Base-by-base conservation (phyloP, 2,888 invertebrate species). In the Troides aeacus region DNA sequence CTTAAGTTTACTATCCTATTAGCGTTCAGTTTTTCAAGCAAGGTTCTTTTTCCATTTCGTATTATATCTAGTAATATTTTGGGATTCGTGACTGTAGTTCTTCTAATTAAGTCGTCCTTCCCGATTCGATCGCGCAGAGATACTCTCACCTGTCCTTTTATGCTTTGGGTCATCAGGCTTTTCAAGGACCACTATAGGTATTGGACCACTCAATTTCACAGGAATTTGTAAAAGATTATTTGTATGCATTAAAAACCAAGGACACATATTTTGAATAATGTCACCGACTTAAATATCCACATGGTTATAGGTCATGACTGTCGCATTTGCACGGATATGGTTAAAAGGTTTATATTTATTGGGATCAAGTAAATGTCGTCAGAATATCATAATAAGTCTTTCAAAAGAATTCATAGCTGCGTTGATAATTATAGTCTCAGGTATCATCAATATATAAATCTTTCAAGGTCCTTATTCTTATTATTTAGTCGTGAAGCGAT, bases 361-460 rank as follows among this genome's bases (percentile, higher is more conserved):
- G 23, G 15, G 23, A 23, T 42, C 57, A 64, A 23, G 39, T 4
- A 39, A 58, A 23, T 24, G 53, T n/a, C 10, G 30, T 53, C 42
- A n/a, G 53, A 53, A 53, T 53, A 53, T 53, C n/a, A 53, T 53
- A 42, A 42, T 17, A 53, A 53, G n/a, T 53, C 7, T n/a, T 7
- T n/a, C n/a, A 1, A 6, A 53, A 18, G 53, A 53, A 53, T 53
- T 7, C 18, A 53, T 53, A 6, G n/a, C 6, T n/a, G 53, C 53
- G 18, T 7, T 46, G 4, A 46, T 53, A 53, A 53, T 53, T 53
- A 53, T 12, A 53, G n/a, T n/a, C 53, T n/a, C 18, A 53, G 18
- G 7, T 10, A 7, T 50, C 30, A 50, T 66, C 66, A 8, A 60
- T 60, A 50, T 66, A 36, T 50, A 66, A 66, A 66, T 66, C 53